These are phyloP conservation scores for Charina bottae DNA, from an alignment of 2,113 vertebrate genomes.

Conservation along the genomic window DNA sequence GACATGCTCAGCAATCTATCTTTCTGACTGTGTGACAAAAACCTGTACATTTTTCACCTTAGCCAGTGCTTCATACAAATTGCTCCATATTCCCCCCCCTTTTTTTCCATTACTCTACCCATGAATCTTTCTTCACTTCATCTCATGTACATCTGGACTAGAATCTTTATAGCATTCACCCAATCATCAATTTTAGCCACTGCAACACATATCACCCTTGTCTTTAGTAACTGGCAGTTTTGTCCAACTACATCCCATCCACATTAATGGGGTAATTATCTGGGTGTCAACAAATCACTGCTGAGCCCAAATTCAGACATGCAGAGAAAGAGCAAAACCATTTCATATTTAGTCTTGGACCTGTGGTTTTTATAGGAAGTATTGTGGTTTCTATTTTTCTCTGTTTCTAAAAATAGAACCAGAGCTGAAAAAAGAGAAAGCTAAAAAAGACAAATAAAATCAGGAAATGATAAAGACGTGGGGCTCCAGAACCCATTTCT, in stretches of 20 bases:
- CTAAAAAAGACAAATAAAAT: neutral
- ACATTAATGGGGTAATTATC: neutral
- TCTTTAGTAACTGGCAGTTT: neutral
- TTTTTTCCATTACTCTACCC: neutral
- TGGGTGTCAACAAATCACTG: neutral
- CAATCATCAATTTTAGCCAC: neutral
- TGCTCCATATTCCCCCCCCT: neutral
- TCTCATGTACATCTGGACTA: neutral
- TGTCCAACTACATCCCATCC: neutral
- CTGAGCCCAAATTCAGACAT: neutral
- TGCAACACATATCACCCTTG: neutral
- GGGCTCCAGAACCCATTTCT: neutral
- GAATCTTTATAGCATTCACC: neutral
- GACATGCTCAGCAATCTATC: neutral
- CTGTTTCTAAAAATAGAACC: neutral
- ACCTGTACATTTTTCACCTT: neutral
- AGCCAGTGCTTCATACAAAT: neutral
- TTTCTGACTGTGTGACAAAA: neutral
- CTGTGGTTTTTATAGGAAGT: neutral
- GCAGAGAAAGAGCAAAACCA: neutral
- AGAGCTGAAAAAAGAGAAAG: neutral
- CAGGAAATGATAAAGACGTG: neutral
- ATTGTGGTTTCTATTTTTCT: neutral
- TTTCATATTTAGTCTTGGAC: neutral
- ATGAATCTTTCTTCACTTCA: neutral